Conservation (phyloP, 2,113 vertebrate genomes). For the Centropristis striata region DNA sequence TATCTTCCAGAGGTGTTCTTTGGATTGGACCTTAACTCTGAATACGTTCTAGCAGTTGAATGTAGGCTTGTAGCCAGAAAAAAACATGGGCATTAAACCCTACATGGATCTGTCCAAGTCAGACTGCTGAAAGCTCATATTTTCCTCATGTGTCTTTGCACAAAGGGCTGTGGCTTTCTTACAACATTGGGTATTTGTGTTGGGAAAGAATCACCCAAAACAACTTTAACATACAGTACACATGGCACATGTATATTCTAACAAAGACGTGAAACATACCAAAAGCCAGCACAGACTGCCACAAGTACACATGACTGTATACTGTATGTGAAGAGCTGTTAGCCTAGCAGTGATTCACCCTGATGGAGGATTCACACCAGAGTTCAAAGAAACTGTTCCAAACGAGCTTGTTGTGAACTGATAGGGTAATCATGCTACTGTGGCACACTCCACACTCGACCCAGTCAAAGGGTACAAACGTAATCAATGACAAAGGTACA, state of each 20-base stretch:
- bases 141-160: neutral
- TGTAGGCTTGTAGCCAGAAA: neutral
- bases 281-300: neutral
- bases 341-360: neutral
- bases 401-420: too few species aligned
- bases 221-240: neutral
- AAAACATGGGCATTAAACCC: too few species aligned
- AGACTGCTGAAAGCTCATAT: neutral
- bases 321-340: too few species aligned
- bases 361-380: neutral
- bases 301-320: too few species aligned
- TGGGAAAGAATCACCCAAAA: neutral
- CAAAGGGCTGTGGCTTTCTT: neutral
- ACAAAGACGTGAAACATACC: neutral
- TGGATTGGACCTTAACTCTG: neutral
- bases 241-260: neutral
- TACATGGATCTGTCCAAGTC: neutral
- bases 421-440: neutral
- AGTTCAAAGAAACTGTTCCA: constrained; percentile 32
- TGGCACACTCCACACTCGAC: neutral
- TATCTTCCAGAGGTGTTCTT: neutral
- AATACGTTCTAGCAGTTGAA: neutral
- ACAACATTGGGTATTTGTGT: neutral
- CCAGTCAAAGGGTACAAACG: neutral
- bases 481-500: neutral